phyloP scores from a whole-genome alignment of 2,797 vertebrate genomes.

The Acipenser oxyrinchus region DNA sequence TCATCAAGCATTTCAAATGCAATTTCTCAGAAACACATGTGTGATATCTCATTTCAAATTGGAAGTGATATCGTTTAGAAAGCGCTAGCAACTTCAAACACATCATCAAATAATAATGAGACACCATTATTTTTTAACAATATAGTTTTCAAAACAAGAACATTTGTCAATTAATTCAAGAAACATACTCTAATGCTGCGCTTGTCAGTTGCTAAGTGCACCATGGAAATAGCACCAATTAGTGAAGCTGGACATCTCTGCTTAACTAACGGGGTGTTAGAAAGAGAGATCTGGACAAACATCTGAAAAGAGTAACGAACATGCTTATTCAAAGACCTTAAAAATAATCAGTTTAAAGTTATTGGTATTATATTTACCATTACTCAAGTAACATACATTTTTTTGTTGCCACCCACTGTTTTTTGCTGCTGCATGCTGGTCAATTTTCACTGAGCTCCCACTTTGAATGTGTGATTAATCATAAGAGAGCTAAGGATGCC shows the following conservation, averaged over 20 bases:
- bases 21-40: not conserved
- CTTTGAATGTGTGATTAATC: constrained; percentile 77
- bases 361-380: constrained; percentile 10
- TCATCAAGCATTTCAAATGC: not conserved
- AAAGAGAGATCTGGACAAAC: constrained; percentile 68
- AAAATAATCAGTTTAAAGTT: not conserved
- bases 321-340: constrained; percentile 57
- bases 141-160: constrained; percentile 59
- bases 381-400: not conserved
- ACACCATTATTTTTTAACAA: constrained; percentile 59
- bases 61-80: constrained; percentile 36
- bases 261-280: constrained; percentile 64
- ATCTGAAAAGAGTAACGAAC: constrained; percentile 65
- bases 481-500: constrained; percentile 60
- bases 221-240: constrained; percentile 68
- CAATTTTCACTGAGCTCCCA: constrained; percentile 57
- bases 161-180: constrained; percentile 69
- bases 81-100: constrained; percentile 55
- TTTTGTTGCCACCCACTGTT: constrained; percentile 48
- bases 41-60: constrained; percentile 23
- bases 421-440: constrained; percentile 54
- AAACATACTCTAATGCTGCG: constrained; percentile 45
- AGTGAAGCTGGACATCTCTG: constrained; percentile 58
- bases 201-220: constrained; percentile 58
- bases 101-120: constrained; percentile 63